Conservation (phyloP, 1,140 invertebrate species). For the Hermetia illucens region DNA sequence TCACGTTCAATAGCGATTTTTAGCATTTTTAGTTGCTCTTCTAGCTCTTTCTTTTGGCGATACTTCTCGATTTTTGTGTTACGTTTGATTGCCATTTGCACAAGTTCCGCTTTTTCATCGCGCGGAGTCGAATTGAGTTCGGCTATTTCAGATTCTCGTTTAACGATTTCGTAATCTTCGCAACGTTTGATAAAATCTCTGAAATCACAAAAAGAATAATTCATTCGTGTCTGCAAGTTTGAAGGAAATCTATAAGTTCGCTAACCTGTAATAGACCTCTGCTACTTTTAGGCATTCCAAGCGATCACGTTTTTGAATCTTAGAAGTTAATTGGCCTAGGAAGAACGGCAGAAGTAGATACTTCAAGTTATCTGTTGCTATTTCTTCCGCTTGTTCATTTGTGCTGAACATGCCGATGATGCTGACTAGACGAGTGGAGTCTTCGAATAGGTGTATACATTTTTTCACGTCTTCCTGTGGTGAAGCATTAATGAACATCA, state of each 20-base stretch:
- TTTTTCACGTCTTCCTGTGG: constrained; percentile 48
- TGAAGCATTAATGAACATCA: constrained; percentile 8
- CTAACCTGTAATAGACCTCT: constrained; percentile 62
- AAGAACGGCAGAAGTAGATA: constrained; percentile 71
- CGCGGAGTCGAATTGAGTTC: constrained; percentile 7
- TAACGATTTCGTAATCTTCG: constrained; percentile 59
- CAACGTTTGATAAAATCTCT: constrained; percentile 68
- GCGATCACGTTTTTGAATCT: constrained; percentile 45
- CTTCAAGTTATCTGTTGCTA: constrained; percentile 70
- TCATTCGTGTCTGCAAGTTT: neutral
- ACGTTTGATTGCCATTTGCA: constrained; percentile 35
- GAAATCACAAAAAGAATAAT: constrained; percentile 11
- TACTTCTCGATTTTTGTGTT: constrained; percentile 67
- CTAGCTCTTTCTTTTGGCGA: constrained; percentile 63
- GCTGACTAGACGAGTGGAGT: constrained; percentile 63
- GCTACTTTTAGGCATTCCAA: constrained; percentile 53
- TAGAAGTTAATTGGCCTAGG: constrained; percentile 51
- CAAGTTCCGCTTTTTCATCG: constrained; percentile 23
- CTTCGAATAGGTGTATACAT: constrained; percentile 58
- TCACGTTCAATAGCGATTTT: constrained; percentile 44
- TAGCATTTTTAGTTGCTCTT: constrained; percentile 49
- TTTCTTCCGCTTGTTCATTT: constrained; percentile 79
- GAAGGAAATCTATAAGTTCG: constrained; percentile 2
- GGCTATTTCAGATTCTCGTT: constrained; percentile 16
- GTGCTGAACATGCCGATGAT: constrained; percentile 65